Evolutionary conservation across 2,113 vertebrate species (phyloP), one percentile per base, ranked within the genome.

Genomic region (Climacteris rufus): DNA sequence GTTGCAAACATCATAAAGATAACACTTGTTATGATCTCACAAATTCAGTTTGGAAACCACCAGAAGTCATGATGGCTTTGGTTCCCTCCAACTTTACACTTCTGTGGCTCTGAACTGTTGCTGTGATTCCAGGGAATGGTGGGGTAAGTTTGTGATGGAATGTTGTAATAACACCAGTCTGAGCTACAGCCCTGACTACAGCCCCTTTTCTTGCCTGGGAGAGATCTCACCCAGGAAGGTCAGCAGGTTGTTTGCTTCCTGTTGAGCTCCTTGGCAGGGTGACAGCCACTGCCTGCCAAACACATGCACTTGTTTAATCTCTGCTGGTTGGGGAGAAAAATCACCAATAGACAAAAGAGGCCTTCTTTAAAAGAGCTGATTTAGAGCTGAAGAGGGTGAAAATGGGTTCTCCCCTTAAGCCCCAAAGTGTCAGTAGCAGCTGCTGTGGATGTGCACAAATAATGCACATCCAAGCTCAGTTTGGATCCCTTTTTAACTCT

Each of bases 201-300:
- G 1, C 49, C 77, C 69, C 53, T 56, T 87, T 64, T 82, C 89
- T 72, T 63, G 82, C 89, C 78, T 87, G 4, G 5, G 39, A 91
- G 65, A 53, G 49, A 23, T 5, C 74, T 91, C 20, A 14, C 70
- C 89, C 47, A 4, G 74, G 89, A 90, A 85, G 93, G 93, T 91
- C 96, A 93, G 89, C 78, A 72, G 84, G 93, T 96, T 94, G 78
- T 49, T 89, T 94, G 81, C 70, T 96, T 95, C 95, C 93, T 59
- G 87, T 93, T 94, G 87, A 85, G 87, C 50, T 87, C 76, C 89
- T 79, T 96, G 96, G 87, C 91, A 92, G 84, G 59, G 78, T 93
- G 86, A 90, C 87, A 94, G 59, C 87, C 35, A 28, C 75, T 72
- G 82, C 84, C 81, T 94, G 93, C 93, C 95, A 93, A 88, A 66